phyloP scores from a whole-genome alignment of 2,797 vertebrate genomes.

The Netta rufina region DNA sequence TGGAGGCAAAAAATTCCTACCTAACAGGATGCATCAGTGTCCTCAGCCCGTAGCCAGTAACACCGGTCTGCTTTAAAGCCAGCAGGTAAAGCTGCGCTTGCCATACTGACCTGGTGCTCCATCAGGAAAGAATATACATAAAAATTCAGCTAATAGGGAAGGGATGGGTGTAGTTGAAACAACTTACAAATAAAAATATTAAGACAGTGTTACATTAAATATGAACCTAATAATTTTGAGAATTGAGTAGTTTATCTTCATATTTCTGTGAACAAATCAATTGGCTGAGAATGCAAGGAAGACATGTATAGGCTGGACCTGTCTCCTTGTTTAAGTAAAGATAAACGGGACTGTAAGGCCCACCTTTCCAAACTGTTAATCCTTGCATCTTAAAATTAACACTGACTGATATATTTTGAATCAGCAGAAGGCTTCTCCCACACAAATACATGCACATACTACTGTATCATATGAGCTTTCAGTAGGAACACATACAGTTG shows the following conservation, averaged over 20 bases:
- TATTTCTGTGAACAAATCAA: not conserved
- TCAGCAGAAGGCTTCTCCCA: not conserved
- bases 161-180: not conserved
- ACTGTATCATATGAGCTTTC: not conserved
- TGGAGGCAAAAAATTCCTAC: not conserved
- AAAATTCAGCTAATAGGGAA: not conserved
- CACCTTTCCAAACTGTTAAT: not conserved
- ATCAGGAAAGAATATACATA: not conserved
- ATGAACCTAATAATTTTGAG: not conserved
- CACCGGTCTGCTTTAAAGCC: not conserved
- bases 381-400: constrained; percentile 4
- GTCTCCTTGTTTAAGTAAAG: not conserved
- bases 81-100: not conserved
- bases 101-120: not conserved
- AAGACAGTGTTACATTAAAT: not conserved
- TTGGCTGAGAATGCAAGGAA: not conserved
- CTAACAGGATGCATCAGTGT: not conserved
- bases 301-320: not conserved
- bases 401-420: not conserved
- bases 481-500: not conserved
- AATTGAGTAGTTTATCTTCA: not conserved
- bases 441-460: not conserved
- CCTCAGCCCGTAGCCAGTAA: not conserved
- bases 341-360: not conserved
- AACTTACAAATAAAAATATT: not conserved